A percentile compares a stretch with the other conserved stretches of the same genome.
These are phyloP conservation scores for Stenodema calcarata DNA, from an alignment of 2,888 invertebrate genomes.

Conservation along the genomic window DNA sequence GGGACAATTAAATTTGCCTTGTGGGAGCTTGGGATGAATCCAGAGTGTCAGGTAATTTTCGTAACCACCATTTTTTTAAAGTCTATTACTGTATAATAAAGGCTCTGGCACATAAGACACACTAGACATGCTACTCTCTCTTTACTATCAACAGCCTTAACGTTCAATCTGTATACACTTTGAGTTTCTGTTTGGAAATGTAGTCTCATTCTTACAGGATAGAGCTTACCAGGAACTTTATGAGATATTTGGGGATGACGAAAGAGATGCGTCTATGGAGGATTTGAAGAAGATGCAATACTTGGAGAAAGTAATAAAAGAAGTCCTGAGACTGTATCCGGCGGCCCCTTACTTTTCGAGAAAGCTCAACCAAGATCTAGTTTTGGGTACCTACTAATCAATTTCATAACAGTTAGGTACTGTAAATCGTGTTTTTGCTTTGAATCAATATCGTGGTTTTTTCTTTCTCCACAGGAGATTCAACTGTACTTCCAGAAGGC, in stretches of 20 bases:
- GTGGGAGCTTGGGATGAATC: constrained; percentile 48
- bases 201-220: constrained; percentile 49
- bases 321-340: constrained; percentile 57
- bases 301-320: constrained; percentile 58
- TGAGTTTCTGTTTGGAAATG: no score
- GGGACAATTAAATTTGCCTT: constrained; percentile 52
- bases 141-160: no score
- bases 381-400: constrained; percentile 23
- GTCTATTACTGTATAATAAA: no score
- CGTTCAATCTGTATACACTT: no score
- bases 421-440: background rate
- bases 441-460: background rate
- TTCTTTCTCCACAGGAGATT: background rate
- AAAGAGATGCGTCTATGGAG: constrained; percentile 55
- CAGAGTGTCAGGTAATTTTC: constrained; percentile 52
- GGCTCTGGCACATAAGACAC: no score
- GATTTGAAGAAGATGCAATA: constrained; percentile 57
- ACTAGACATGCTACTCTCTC: no score
- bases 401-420: no score
- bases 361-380: constrained; percentile 52
- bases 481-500: background rate
- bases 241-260: constrained; percentile 56
- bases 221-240: constrained; percentile 54
- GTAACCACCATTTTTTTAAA: no score
- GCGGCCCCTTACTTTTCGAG: constrained; percentile 58